Evolutionary conservation across 2,113 vertebrate species (phyloP), one percentile per base, ranked within the genome.

Genomic region (Lycocorax pyrrhopterus): DNA sequence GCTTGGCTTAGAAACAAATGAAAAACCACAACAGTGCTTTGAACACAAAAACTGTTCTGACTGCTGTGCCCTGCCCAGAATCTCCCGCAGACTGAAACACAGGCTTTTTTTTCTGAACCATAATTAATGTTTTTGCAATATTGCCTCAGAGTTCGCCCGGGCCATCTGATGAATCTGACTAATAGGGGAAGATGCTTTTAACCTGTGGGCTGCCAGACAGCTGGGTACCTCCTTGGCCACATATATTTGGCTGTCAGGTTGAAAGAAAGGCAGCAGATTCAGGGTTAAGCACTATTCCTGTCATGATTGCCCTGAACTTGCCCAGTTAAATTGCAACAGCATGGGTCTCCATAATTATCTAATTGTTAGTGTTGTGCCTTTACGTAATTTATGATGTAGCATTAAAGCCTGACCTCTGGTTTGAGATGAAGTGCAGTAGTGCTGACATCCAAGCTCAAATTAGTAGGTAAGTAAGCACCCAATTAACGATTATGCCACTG

Each of bases 401-500:
- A 97, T 97, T 98, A 96, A 97, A 97, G 97, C 91, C 97, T 98
- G 98, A 98, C 98, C 98, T 97, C 84, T 96, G 97, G 96, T 98
- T 97, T 97, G 96, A 97, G 96, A 97, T 95, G 97, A 97, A 97
- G 97, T 94, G 94, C 93, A 66, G 92, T 89, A 93, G 94, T 96
- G 97, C 98, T 98, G 98, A 98, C 98, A 98, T 96, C 97, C 97
- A 93, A 96, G 97, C 97, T 97, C 97, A 98, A 97, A 98, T 98
- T 97, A 98, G 98, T 97, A 98, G 98, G 98, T 98, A 97, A 98
- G 98, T 98, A 97, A 98, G 98, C 97, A 97, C 97, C 97, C 98
- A 97, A 98, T 98, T 98, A 98, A 97, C 88, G 91, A 97, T 96
- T 96, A 94, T 93, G 97, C 97, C 96, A 94, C 97, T 92, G 97